Conservation (phyloP, 1,140 invertebrate genomes). For the Drosophila grimshawi region DNA sequence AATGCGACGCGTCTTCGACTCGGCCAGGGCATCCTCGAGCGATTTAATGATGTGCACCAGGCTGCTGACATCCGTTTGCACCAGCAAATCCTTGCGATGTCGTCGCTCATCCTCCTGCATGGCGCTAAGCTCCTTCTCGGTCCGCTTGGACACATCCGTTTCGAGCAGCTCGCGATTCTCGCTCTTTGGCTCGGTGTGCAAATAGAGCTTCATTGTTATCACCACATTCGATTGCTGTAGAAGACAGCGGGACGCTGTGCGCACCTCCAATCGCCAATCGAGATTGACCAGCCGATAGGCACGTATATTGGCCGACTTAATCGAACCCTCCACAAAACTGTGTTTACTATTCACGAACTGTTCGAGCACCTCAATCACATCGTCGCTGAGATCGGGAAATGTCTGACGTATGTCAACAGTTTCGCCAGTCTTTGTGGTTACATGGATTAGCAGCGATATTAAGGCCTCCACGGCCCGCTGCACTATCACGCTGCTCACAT, state of each 20-base stretch:
- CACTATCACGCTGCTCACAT: conserved; percentile 36
- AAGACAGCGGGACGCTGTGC: conserved; percentile 64
- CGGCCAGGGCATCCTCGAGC: conserved; percentile 72
- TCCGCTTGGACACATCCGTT: conserved; percentile 46
- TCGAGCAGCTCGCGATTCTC: conserved; percentile 74
- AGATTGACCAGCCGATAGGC: conserved; percentile 74
- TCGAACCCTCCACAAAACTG: conserved; percentile 76
- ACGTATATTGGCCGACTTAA: conserved; percentile 79
- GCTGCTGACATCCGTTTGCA: conserved; percentile 76
- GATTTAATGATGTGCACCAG: conserved; percentile 74
- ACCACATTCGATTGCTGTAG: conserved; percentile 64
- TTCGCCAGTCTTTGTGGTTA: conserved; percentile 55
- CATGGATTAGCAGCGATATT: conserved; percentile 73
- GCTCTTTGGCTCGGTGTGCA: conserved; percentile 79
- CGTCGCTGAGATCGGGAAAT: conserved; percentile 55
- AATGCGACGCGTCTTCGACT: conserved; percentile 76
- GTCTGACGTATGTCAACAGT: conserved; percentile 38
- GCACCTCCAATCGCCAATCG: conserved; percentile 79
- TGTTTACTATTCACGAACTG: conserved; percentile 78
- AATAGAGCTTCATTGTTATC: conserved; percentile 74
- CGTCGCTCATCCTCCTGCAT: conserved; percentile 72
- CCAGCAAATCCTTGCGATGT: conserved; percentile 76
- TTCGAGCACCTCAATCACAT: conserved; percentile 65
- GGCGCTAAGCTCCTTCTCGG: conserved; percentile 47
- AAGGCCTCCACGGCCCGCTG: conserved; percentile 69